Evolutionary conservation across 2,888 invertebrate genomes (phyloP), one percentile per base, ranked within the genome.

Genomic region (Spialia ferax): DNA sequence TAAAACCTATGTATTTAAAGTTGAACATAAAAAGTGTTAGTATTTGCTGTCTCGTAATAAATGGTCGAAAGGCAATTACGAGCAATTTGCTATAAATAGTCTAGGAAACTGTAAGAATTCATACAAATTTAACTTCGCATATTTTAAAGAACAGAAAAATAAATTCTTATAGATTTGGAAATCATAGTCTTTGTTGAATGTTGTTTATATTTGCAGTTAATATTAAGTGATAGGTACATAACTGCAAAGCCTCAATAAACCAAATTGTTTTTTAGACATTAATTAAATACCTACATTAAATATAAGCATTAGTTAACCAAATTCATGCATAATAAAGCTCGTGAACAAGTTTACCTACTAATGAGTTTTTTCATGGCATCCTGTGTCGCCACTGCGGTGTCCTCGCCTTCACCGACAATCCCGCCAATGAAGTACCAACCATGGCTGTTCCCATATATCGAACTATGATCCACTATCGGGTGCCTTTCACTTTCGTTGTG

Each of bases 351-450:
- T 94, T 96, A 96, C 96, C 96, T 96, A 96, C 96, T 96, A 94
- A 96, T 96, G 94, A 98, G 95, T 94, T 96, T 96, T 76, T 95
- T 94, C 93, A 97, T 93, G 57, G 97, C 97, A 76, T 95, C 94
- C 73, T 94, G 94, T 80, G 97, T 96, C 15, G 97, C 96, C 71
- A 94, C 87, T 68, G 94, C 94, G 10, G 96, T 94, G 80, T 96
- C 95, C 13, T 91, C 81, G 63, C 96, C 95, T 77, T 95, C 95
- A 22, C 97, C 97, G 71, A 96, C 95, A 68, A 98, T 95, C 42
- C 97, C 97, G 20, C 97, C 96, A 63, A 97, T 95, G 95, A 97
- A 98, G 85, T 96, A 95, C 97, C 98, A 98, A 54, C 98, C 98
- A 70, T 96, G 95, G 79, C 94, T 94, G 86, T 96, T 97, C 57